Conservation (phyloP, 2,797 vertebrate species). For the Sebastes cheni region DNA sequence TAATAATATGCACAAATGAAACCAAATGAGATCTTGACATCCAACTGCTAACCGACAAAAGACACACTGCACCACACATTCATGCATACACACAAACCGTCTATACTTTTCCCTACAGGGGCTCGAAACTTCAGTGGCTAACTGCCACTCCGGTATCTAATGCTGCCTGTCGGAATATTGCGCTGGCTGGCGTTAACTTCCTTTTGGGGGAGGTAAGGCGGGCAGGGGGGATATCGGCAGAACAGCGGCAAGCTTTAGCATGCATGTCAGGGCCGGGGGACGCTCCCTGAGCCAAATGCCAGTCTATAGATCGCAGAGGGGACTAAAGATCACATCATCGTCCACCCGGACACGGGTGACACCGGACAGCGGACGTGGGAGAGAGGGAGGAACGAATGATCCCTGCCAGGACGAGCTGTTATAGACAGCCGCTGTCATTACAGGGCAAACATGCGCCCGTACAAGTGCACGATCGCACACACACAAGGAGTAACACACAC, state of each 20-base stretch:
- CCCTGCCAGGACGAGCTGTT: slow-evolving; percentile 93
- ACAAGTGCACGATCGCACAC: slow-evolving; percentile 44
- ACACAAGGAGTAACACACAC: slow-evolving; percentile 39
- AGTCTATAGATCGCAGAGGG: slow-evolving; percentile 98
- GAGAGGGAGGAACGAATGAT: slow-evolving; percentile 86
- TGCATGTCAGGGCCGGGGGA: slow-evolving; percentile 89
- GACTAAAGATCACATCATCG: slow-evolving; percentile 99
- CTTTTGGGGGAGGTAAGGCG: slow-evolving; percentile 35
- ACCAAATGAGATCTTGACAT: not conserved
- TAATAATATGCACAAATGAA: slow-evolving; percentile 4
- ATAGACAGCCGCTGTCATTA: slow-evolving; percentile 99
- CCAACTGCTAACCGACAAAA: not conserved
- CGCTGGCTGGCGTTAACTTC: slow-evolving; percentile 72
- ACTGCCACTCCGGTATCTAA: slow-evolving; percentile 69
- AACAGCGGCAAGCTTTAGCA: slow-evolving; percentile 89
- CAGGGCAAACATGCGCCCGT: slow-evolving; percentile 72
- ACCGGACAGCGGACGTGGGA: slow-evolving; percentile 73
- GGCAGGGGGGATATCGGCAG: slow-evolving; percentile 84
- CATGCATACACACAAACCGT: slow-evolving; percentile 10
- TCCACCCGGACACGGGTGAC: slow-evolving; percentile 95
- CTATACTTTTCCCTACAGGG: slow-evolving; percentile 28
- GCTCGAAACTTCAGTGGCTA: slow-evolving; percentile 60
- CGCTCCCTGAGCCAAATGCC: slow-evolving; percentile 97
- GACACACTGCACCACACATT: not conserved
- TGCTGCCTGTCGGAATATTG: slow-evolving; percentile 75